A percentile compares a stretch with the other conserved stretches of the same genome.
Evolutionary conservation across 2,797 vertebrate genomes (phyloP).

Genomic region (Gallirallus australis): DNA sequence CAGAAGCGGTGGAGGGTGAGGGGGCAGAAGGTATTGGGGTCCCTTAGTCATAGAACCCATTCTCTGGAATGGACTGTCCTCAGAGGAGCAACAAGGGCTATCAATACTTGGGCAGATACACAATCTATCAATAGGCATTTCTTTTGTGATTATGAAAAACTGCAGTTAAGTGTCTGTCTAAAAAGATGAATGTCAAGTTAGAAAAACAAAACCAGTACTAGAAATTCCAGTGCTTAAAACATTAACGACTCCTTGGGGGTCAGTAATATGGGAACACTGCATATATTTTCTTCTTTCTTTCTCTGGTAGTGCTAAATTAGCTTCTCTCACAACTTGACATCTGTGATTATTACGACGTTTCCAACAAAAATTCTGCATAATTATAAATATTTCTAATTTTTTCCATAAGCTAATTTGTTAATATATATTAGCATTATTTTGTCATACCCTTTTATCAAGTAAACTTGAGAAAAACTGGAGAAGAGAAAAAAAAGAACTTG

Average conservation of each 20-base stretch:
- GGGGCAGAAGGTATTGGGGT: background rate
- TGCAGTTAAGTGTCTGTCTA: fast-evolving
- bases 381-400: background rate
- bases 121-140: background rate
- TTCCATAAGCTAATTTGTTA: background rate
- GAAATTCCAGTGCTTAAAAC: background rate
- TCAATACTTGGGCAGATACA: fast-evolving
- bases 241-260: background rate
- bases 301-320: background rate
- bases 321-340: background rate
- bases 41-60: background rate
- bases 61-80: background rate
- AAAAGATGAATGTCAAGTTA: background rate
- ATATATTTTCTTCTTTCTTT: background rate
- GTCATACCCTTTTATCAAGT: background rate
- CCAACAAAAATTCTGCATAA: background rate
- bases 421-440: background rate
- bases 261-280: background rate
- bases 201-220: background rate
- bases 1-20: background rate
- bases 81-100: background rate
- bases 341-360: background rate
- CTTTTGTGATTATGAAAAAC: background rate
- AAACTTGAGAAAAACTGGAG: background rate
- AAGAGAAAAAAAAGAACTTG: background rate